These are phyloP conservation scores for Anomalospiza imberbis DNA, from an alignment of 2,797 vertebrate genomes.

Conservation along the genomic window DNA sequence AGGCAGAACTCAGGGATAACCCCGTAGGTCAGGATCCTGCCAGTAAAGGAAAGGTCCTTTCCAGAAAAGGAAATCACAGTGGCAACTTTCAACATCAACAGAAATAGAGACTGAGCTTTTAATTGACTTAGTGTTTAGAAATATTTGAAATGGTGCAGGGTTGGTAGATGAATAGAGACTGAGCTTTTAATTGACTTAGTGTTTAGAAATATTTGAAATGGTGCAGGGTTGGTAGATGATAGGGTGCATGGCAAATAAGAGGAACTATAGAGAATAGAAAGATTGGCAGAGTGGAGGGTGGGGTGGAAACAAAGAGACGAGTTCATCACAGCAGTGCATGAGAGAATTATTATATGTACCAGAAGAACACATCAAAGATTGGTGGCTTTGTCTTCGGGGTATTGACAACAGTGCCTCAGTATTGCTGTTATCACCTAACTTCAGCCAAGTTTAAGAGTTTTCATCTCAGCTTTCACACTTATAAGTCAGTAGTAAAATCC, in stretches of 20 bases:
- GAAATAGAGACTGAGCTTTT: neutral
- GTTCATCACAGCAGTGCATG: neutral
- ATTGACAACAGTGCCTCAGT: neutral
- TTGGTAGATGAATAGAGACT: neutral
- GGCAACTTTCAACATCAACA: neutral
- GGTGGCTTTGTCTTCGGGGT: neutral
- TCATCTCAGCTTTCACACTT: neutral
- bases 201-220: neutral
- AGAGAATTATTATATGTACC: neutral
- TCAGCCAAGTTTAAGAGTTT: neutral
- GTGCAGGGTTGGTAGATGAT: neutral
- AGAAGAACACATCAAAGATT: neutral
- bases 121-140: neutral
- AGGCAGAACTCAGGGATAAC: neutral
- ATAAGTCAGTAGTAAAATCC: neutral
- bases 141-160: neutral
- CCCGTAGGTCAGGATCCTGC: neutral
- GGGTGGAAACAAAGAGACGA: neutral
- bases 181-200: neutral
- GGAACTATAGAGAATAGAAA: neutral
- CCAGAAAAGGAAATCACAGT: neutral
- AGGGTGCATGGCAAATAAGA: neutral
- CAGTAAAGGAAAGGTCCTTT: neutral
- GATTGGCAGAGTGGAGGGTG: accelerated
- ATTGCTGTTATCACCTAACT: neutral